Conservation (phyloP, 2,888 invertebrate genomes). For the Tipula vernalis region DNA sequence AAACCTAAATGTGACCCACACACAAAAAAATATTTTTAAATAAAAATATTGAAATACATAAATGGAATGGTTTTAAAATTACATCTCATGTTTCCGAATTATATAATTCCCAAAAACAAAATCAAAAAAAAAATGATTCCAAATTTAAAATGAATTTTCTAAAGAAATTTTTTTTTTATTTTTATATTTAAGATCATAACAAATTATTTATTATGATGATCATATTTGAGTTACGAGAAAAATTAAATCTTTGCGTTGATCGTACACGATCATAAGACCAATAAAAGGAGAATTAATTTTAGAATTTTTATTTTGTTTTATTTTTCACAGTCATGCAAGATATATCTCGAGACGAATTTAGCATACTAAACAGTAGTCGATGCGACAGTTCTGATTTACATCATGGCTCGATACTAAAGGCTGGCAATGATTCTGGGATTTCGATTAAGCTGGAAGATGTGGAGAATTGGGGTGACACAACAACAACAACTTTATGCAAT, state of each 20-base stretch:
- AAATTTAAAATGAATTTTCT: background rate
- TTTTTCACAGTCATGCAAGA: conserved; percentile 27
- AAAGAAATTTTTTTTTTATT: background rate
- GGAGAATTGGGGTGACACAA: background rate
- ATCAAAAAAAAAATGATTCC: background rate
- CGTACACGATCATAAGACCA: background rate
- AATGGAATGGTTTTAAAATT: background rate
- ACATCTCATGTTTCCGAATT: background rate
- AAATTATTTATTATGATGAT: background rate
- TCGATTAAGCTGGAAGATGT: conserved; percentile 13
- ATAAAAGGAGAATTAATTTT: background rate
- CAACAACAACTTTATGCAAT: background rate
- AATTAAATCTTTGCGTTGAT: background rate
- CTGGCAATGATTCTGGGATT: background rate
- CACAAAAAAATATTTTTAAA: background rate
- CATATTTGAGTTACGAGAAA: background rate
- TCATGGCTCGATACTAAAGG: background rate
- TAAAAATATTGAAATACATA: background rate
- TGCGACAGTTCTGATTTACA: conserved; percentile 20
- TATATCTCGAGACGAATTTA: conserved; percentile 25
- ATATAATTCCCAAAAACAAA: background rate
- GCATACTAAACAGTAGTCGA: conserved; percentile 23
- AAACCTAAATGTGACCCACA: background rate
- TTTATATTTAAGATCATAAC: background rate
- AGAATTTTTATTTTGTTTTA: background rate